phyloP scores from a whole-genome alignment of 2,888 invertebrate species.

The Leucophenga maculata region DNA sequence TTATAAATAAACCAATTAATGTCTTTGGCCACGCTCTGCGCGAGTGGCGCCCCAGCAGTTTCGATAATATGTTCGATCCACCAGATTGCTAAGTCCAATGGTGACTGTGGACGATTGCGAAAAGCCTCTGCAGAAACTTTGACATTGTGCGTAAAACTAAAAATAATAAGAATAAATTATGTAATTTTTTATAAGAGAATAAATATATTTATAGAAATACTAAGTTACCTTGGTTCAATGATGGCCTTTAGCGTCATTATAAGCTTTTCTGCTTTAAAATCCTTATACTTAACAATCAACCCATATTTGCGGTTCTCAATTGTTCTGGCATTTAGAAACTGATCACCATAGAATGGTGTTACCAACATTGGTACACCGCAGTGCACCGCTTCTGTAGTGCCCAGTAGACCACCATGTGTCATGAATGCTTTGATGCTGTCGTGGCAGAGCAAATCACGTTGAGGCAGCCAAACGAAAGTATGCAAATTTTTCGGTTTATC shows the following conservation, averaged over 20 bases:
- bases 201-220: neutral
- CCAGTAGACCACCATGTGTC: constrained; percentile 81
- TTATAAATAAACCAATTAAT: constrained; percentile 73
- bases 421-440: constrained; percentile 79
- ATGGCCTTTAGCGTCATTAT: constrained; percentile 71
- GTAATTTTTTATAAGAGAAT: neutral
- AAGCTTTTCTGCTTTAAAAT: constrained; percentile 73
- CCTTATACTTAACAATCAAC: constrained; percentile 71
- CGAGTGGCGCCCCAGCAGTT: constrained; percentile 74
- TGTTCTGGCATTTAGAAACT: constrained; percentile 75
- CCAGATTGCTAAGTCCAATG: constrained; percentile 76
- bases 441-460: constrained; percentile 81
- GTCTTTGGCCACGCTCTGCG: constrained; percentile 70
- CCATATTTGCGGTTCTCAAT: constrained; percentile 74
- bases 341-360: constrained; percentile 80
- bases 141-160: constrained; percentile 63
- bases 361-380: constrained; percentile 78
- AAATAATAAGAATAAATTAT: constrained; percentile 1
- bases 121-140: constrained; percentile 72
- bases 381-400: constrained; percentile 77
- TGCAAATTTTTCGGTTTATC: constrained; percentile 76
- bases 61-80: constrained; percentile 78
- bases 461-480: constrained; percentile 79
- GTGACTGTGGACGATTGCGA: constrained; percentile 74
- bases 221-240: constrained; percentile 55